These are phyloP conservation scores for Scaptodrosophila lebanonensis DNA, from an alignment of 1,140 invertebrate genomes.

Conservation along the genomic window DNA sequence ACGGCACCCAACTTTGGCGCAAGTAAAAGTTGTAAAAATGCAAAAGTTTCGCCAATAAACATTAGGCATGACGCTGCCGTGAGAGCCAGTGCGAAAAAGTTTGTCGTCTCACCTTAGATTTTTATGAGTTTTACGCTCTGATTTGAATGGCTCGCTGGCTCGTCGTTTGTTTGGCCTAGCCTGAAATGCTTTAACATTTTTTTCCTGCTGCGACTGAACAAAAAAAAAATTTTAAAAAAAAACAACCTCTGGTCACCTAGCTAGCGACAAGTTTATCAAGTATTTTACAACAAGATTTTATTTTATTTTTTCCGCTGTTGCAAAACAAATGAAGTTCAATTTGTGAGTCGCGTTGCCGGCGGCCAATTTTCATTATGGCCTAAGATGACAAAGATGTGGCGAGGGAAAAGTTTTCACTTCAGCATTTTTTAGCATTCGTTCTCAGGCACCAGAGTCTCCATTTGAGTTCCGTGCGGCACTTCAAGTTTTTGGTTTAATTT, in stretches of 20 bases:
- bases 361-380: slow-evolving; percentile 20
- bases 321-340: slow-evolving; percentile 47
- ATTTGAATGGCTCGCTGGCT: slow-evolving; percentile 29
- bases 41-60: slow-evolving; percentile 74
- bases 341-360: slow-evolving; percentile 10
- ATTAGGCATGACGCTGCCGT: slow-evolving; percentile 63
- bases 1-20: slow-evolving; percentile 36
- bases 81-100: slow-evolving; percentile 13
- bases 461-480: slow-evolving; percentile 7
- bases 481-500: neutral
- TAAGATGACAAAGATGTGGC: too few relatives aligned
- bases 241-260: slow-evolving; percentile 35
- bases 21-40: slow-evolving; percentile 59
- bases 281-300: slow-evolving; percentile 24
- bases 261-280: slow-evolving; percentile 59
- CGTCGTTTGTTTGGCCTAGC: too few relatives aligned
- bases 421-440: slow-evolving; percentile 16
- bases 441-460: slow-evolving; percentile 19
- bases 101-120: slow-evolving; percentile 50
- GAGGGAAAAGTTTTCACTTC: slow-evolving; percentile 32
- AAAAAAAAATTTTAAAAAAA: too few relatives aligned
- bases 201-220: too few relatives aligned
- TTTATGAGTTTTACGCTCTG: slow-evolving; percentile 21
- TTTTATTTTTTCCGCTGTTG: neutral
- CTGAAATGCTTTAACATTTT: too few relatives aligned